Evolutionary conservation across 1,140 invertebrate genomes (phyloP).

Genomic region (Papilio machaon): DNA sequence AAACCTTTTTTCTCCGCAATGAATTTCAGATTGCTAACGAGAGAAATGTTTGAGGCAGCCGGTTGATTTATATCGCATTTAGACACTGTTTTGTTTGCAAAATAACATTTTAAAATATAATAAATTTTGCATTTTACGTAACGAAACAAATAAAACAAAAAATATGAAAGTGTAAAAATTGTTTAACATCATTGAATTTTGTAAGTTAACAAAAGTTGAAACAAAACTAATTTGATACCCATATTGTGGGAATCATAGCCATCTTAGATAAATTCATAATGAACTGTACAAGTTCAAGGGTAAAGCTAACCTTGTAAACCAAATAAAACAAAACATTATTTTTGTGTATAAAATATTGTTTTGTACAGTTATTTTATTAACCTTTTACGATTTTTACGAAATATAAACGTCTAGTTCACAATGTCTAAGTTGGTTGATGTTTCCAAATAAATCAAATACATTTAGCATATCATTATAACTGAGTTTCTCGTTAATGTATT

Average conservation of each 20-base stretch:
- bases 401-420: neutral
- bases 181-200: neutral
- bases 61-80: slow-evolving; percentile 13
- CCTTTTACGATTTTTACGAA: neutral
- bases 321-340: neutral
- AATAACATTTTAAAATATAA: neutral
- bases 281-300: too few species aligned
- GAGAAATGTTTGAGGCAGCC: slow-evolving; percentile 3
- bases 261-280: too few species aligned
- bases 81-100: neutral
- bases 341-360: neutral
- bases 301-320: too few species aligned
- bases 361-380: neutral
- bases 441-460: neutral
- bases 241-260: too few species aligned
- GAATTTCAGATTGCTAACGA: slow-evolving; percentile 21
- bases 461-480: neutral
- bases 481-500: slow-evolving; percentile 3
- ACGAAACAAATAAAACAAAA: neutral
- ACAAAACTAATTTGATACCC: too few species aligned
- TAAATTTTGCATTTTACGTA: neutral
- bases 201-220: too few species aligned
- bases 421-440: neutral
- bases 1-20: neutral
- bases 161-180: neutral